Evolutionary conservation across 2,888 invertebrate species (phyloP).

Genomic region (Sacculina carcini): DNA sequence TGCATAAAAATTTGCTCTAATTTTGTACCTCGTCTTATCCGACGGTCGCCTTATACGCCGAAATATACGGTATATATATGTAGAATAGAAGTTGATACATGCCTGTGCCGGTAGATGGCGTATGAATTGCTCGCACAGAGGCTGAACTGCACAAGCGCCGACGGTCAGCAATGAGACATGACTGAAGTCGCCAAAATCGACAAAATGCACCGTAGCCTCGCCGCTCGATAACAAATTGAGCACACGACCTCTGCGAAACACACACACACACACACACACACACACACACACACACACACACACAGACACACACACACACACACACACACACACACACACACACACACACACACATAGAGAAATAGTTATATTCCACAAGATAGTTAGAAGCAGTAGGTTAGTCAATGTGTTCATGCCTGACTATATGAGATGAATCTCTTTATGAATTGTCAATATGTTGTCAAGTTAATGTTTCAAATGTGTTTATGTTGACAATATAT

Average conservation of each 20-base stretch:
- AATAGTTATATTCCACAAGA: not conserved
- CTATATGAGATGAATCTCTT: too few species aligned
- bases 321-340: constrained; percentile 2
- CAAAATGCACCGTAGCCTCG: not conserved
- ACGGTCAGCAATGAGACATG: not conserved
- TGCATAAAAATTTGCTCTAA: too few species aligned
- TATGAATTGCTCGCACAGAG: not conserved
- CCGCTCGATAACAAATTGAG: not conserved
- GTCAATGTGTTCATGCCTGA: too few species aligned
- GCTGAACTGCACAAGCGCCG: not conserved
- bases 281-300: not conserved
- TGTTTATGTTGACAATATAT: not conserved
- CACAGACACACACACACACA: not conserved
- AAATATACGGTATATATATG: too few species aligned
- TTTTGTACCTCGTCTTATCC: too few species aligned
- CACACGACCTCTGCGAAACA: not conserved
- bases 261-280: not conserved
- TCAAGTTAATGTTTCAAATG: too few species aligned
- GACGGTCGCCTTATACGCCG: too few species aligned
- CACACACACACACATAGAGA: too few species aligned
- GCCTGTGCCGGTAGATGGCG: not conserved
- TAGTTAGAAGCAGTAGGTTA: not conserved
- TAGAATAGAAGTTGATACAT: not conserved
- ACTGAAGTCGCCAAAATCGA: not conserved
- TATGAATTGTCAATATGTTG: too few species aligned